phyloP scores from a whole-genome alignment of 2,888 invertebrate species.

The Idaea biselata region DNA sequence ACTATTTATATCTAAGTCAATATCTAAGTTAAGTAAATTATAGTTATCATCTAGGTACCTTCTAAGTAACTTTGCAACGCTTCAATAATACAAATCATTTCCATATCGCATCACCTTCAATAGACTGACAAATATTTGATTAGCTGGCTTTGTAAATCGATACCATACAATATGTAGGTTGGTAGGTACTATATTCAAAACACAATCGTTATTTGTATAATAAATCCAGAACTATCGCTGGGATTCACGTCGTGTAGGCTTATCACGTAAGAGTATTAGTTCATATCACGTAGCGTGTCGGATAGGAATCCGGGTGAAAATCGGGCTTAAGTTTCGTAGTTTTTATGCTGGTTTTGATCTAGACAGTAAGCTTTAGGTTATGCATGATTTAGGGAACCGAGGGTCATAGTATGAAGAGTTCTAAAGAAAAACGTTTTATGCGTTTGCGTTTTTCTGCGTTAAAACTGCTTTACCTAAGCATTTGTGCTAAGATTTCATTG shows the following conservation, averaged over 20 bases:
- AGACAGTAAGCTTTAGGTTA: not conserved
- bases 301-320: not conserved
- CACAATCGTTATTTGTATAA: conserved; percentile 1
- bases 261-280: conserved; percentile 2
- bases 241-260: not conserved
- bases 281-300: not conserved
- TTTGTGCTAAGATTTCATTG: too few species aligned
- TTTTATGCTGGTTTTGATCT: not conserved
- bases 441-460: not conserved
- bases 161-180: not conserved
- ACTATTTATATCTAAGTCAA: too few species aligned
- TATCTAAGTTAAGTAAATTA: too few species aligned
- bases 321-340: not conserved
- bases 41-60: too few species aligned
- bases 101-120: too few species aligned
- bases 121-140: not conserved
- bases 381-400: not conserved
- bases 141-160: not conserved
- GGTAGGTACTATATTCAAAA: not conserved
- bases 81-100: too few species aligned
- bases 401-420: too few species aligned
- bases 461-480: too few species aligned
- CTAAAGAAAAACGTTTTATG: not conserved
- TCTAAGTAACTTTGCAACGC: too few species aligned
- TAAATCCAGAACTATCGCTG: conserved; percentile 5